These are phyloP conservation scores for Ophioderma brevispina DNA, from an alignment of 35 echinoderm and acorn worm species.

Conservation along the genomic window DNA sequence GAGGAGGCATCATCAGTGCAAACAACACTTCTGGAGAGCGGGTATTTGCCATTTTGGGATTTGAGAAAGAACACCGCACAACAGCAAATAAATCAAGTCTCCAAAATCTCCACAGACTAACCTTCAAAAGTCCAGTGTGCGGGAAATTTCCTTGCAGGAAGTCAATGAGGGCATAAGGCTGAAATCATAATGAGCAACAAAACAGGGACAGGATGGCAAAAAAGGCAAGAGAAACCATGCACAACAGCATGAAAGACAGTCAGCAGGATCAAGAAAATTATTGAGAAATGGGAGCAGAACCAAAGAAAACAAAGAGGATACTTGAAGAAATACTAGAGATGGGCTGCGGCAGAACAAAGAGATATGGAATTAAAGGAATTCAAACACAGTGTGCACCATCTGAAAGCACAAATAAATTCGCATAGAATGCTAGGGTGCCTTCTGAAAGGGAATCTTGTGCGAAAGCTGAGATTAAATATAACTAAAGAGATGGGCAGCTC, in stretches of 20 bases:
- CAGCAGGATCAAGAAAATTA: not conserved
- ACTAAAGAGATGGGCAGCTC: no score
- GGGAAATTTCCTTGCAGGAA: not conserved
- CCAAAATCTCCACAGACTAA: not conserved
- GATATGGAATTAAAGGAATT: not conserved
- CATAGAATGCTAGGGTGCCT: not conserved
- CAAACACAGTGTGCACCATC: not conserved
- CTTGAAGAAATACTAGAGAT: no score
- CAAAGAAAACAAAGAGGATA: not conserved
- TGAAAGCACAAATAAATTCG: not conserved
- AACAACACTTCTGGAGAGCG: constrained; percentile 28
- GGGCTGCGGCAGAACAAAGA: not conserved
- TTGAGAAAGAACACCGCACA: not conserved
- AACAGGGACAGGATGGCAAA: not conserved
- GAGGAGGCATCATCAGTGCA: not conserved
- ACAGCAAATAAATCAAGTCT: not conserved
- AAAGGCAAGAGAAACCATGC: not conserved
- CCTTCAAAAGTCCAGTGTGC: constrained; percentile 5
- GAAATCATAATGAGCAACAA: not conserved
- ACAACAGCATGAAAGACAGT: not conserved
- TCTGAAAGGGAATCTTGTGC: not conserved
- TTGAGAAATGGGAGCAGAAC: not conserved
- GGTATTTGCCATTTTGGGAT: constrained; percentile 17
- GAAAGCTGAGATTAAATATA: no score
- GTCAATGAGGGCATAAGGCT: not conserved